Conservation (phyloP, 2,888 invertebrate genomes). For the Phrixothrix hirtus region DNA sequence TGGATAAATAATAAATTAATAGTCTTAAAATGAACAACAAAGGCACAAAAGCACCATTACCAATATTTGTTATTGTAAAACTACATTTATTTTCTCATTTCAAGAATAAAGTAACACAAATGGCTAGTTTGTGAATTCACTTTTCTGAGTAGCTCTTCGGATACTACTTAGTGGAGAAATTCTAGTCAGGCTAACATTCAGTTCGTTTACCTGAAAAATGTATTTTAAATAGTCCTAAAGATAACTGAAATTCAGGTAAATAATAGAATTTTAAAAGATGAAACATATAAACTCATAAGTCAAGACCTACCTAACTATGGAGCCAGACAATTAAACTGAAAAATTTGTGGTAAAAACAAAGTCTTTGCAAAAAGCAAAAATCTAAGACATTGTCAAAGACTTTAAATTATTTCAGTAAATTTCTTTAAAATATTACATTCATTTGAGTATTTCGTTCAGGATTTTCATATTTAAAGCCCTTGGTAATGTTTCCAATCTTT, state of each 20-base stretch:
- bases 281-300: background rate
- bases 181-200: background rate
- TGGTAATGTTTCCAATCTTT: no score
- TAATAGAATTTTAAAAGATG: background rate
- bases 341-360: background rate
- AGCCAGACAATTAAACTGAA: background rate
- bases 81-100: background rate
- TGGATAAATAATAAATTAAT: no score
- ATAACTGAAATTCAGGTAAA: no score
- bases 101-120: background rate
- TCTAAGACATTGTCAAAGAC: no score
- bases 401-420: no score
- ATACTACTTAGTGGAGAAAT: background rate
- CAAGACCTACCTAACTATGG: background rate
- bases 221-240: background rate
- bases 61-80: no score
- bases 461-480: no score
- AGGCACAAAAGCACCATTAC: no score
- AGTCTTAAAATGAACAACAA: no score
- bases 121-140: background rate
- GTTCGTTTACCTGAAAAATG: background rate
- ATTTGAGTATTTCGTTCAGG: no score
- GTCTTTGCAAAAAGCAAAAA: no score
- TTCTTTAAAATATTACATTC: no score
- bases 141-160: background rate